Base-by-base conservation (phyloP, 2,797 vertebrate genomes). In the Gymnothorax reevesii region DNA sequence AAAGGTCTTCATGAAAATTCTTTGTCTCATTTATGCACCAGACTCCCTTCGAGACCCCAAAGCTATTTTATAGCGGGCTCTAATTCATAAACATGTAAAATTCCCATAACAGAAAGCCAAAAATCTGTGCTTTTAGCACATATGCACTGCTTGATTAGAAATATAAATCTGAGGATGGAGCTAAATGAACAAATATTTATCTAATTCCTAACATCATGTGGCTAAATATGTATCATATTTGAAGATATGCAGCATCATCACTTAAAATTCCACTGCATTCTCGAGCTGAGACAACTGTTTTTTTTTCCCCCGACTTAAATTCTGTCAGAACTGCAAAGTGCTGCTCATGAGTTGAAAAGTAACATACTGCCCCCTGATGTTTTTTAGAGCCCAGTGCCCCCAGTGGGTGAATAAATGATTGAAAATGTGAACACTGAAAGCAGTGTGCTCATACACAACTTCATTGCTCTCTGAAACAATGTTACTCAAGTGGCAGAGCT, bases 351-450 rank as follows among this genome's bases (percentile, higher is more conserved):
- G 8, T 55, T 80, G 77, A 22, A 17, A 54, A 80, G 52, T 9
- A 55, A 52, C 8, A 80, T 20, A n/a, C 49, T 55, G 77, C 77
- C 77, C 77, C 52, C 77, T 80, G 55, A 55, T 80, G 77, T 54
- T n/a, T 55, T 3, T 20, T 2, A 22, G 77, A 55, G 49, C 49
- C 49, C 49, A 22, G 8, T 22, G 77, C 52, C 17, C 73, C 27
- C 49, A 12, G 49, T 8, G 49, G 49, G 17, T 55, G 49, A 7
- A 52, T 55, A 52, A 80, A 55, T 55, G 77, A 55, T 80, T 80
- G 77, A 80, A 49, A 55, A 8, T n/a, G 22, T 55, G 52, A n/a
- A 54, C 17, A 0, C 52, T 54, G 54, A 49, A 80, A n/a, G 22
- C 22, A 55, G 12, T 80, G 49, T 17, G 1, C 77, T 80, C 77